Evolutionary conservation across 2,797 vertebrate genomes (phyloP), one percentile per base, ranked within the genome.

Genomic region (Squalus acanthias): DNA sequence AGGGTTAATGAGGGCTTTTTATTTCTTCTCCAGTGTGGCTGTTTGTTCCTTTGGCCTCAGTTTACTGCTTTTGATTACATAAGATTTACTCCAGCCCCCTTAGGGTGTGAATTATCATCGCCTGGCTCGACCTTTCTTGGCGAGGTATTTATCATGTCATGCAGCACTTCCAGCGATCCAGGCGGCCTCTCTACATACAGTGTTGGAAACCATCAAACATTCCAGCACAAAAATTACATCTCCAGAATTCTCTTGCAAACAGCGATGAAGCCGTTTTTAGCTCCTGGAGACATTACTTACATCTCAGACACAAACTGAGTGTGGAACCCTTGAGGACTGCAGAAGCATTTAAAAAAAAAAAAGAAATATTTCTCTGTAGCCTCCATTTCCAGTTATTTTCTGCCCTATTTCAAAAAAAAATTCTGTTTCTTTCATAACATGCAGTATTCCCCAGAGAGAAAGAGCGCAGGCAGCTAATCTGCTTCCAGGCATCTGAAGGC

Each of bases 61-160:
- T 97, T 98, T 98, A 97, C 97, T 97, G 96, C 97, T 97, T 96
- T 98, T 97, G 98, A 98, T 97, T 97, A 97, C 93, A 97, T 97
- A 97, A 97, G 97, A 97, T 97, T 98, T 97, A 97, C 98, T 98
- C 97, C 96, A 97, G 98, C 98, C 97, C 97, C 98, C 98, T 98
- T 97, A 98, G 96, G 96, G 97, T 97, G 96, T 98, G 98, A 98
- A 96, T 98, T 98, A 98, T 98, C 97, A 97, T 97, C 97, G 96
- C 96, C 97, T 98, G 97, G 96, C 96, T 97, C 98, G 97, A 98
- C 98, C 97, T 98, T 98, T 98, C 97, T 97, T 97, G 97, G 96
- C 96, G 95, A 96, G 96, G 96, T 97, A 98, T 98, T 98, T 97
- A 98, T 98, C 98, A 98, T 92, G 96, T 96, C 95, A 96, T 96